Conservation (phyloP, 2,113 vertebrate genomes). For the Cyphomyrus plagiostoma region DNA sequence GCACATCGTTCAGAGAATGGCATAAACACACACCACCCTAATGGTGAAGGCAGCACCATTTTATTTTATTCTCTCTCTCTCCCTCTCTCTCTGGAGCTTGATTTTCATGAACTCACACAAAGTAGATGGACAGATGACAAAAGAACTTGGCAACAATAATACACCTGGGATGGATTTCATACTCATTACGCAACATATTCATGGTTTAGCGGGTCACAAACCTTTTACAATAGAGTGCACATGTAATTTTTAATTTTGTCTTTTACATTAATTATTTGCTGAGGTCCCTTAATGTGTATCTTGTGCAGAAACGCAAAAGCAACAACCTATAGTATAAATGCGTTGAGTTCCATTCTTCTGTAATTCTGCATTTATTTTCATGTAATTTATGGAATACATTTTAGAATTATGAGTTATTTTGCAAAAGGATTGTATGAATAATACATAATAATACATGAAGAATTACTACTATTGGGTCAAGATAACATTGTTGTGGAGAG, state of each 20-base stretch:
- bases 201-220: not conserved
- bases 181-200: not conserved
- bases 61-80: not conserved
- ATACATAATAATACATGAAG: not conserved
- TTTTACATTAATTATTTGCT: not conserved
- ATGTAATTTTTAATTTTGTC: not conserved
- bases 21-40: not conserved
- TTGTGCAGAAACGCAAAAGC: not conserved
- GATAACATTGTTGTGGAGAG: not conserved
- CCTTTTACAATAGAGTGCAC: not conserved
- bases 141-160: not conserved
- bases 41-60: not conserved
- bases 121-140: not conserved
- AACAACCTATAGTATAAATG: not conserved
- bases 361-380: not conserved
- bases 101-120: not conserved
- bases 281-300: not conserved
- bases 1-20: not conserved
- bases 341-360: not conserved
- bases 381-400: not conserved
- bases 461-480: not conserved
- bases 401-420: not conserved
- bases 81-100: not conserved
- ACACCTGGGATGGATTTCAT: not conserved
- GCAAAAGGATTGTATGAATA: not conserved